phyloP scores from a whole-genome alignment of 2,888 invertebrate species.

The Teinopalpus imperialis region DNA sequence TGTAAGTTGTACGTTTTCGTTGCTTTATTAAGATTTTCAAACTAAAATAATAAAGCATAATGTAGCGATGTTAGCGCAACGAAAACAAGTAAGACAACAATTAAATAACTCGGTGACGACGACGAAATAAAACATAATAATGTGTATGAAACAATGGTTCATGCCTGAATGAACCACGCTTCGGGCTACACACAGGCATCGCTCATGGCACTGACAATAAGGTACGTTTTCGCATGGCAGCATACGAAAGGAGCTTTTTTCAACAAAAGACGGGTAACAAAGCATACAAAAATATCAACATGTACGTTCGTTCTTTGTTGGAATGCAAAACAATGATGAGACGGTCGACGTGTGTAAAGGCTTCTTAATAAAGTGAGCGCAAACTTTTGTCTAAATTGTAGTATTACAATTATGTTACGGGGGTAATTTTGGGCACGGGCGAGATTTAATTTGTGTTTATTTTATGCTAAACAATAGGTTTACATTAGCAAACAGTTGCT shows the following conservation, averaged over 20 bases:
- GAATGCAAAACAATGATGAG: constrained; percentile 36
- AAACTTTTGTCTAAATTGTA: constrained; percentile 14
- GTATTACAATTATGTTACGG: constrained; percentile 4
- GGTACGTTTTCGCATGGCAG: constrained; percentile 47
- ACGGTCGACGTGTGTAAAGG: constrained; percentile 25
- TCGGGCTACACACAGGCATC: constrained; percentile 19
- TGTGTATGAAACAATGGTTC: constrained; percentile 19
- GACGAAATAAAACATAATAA: constrained; percentile 25
- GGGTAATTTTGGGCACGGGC: not conserved
- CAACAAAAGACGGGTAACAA: constrained; percentile 64
- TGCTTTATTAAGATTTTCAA: too few relatives aligned
- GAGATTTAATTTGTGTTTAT: constrained; percentile 7
- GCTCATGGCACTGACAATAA: constrained; percentile 43
- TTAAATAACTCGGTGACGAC: constrained; percentile 25
- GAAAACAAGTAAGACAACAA: constrained; percentile 23
- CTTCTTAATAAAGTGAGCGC: constrained; percentile 19
- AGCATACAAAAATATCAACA: constrained; percentile 71
- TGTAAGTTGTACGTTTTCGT: too few relatives aligned
- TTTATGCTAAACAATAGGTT: too few relatives aligned
- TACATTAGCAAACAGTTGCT: too few relatives aligned
- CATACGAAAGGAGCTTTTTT: constrained; percentile 55
- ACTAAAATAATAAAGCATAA: too few relatives aligned
- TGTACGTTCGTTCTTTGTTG: constrained; percentile 44
- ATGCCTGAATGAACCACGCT: constrained; percentile 14
- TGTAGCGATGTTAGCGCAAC: constrained; percentile 9